Base-by-base conservation (phyloP, 2,113 vertebrate genomes). In the Crocuta crocuta region DNA sequence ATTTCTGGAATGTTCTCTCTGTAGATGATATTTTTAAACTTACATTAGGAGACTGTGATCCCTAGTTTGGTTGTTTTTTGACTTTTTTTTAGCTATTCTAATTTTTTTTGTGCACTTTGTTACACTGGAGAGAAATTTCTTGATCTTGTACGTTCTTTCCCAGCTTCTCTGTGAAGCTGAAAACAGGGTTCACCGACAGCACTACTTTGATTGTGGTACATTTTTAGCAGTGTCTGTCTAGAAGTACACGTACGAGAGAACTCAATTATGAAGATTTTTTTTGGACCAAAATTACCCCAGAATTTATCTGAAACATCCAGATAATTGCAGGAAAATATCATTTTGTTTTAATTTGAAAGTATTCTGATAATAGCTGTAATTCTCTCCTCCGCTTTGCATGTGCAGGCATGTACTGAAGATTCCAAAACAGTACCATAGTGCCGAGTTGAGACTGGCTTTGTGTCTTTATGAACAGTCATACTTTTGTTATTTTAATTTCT, bases 231-330 rank as follows among this genome's bases (percentile, higher is more conserved):
- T 66, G 31, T 90, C 89, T 85, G 31, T 90, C 89, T 85, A 58
- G 43, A 92, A 95, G 35, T 81, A 88, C 48, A 31, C 5, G 31
- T 84, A 16, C 58, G 79, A 96, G 55, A 95, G 55, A 97, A 92
- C 28, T 48, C 89, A 97, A 95, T 89, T 96, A 92, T 70, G 33
- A 90, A 68, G 79, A 95, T 50, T 63, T n/a, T 94, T 94, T 94
- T 94, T 84, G 43, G 61, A 79, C 55, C 26, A 68, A 92, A 97
- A 97, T 94, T 95, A 95, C 1, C 3, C 71, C 73, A 0, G 43
- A 86, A 92, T 95, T 39, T 98, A 68, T 94, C 79, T 58, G 50
- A 97, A 94, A 70, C 86, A 94, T 74, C 48, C 35, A 95, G 68
- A 95, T 96, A 97, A 97, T 94, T 95, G 15, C 9, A 95, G 31